phyloP scores from a whole-genome alignment of 2,113 vertebrate genomes.

The Semnornis frantzii region DNA sequence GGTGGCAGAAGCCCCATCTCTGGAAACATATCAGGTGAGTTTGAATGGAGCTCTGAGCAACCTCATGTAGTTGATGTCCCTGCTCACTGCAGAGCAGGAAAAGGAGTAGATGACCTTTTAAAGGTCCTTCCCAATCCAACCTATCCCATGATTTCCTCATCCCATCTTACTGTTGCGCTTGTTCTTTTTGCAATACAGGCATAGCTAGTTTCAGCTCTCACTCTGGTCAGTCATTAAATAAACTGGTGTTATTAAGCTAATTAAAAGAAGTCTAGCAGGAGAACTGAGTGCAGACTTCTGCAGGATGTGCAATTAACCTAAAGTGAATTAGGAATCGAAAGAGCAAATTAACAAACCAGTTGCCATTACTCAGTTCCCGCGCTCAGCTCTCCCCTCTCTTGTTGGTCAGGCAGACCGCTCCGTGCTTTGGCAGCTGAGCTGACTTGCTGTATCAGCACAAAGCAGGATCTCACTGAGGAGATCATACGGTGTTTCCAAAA shows the following conservation, averaged over 20 bases:
- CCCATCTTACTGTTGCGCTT: background rate
- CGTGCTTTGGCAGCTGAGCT: constrained; percentile 21
- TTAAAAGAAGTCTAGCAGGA: constrained; percentile 59
- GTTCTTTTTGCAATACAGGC: background rate
- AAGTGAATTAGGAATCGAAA: constrained; percentile 46
- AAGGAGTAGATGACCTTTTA: background rate
- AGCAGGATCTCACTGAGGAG: constrained; percentile 12
- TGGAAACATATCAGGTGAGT: background rate
- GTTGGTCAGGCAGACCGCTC: constrained; percentile 21
- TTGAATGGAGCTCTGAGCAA: background rate
- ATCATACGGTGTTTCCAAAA: constrained; percentile 56
- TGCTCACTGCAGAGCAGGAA: background rate
- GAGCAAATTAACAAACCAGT: constrained; percentile 22
- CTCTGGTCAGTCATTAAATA: constrained; percentile 36
- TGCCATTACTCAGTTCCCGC: background rate
- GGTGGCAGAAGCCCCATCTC: background rate
- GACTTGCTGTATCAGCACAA: constrained; percentile 58
- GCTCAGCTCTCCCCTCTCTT: background rate
- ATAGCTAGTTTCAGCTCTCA: background rate
- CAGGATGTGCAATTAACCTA: constrained; percentile 52
- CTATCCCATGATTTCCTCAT: background rate
- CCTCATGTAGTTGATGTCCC: background rate
- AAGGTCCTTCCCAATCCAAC: background rate
- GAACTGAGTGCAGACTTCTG: constrained; percentile 30
- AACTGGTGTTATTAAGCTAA: constrained; percentile 41